Evolutionary conservation across 2,797 vertebrate genomes (phyloP), one percentile per base, ranked within the genome.

Genomic region (Rhynchotus rufescens): DNA sequence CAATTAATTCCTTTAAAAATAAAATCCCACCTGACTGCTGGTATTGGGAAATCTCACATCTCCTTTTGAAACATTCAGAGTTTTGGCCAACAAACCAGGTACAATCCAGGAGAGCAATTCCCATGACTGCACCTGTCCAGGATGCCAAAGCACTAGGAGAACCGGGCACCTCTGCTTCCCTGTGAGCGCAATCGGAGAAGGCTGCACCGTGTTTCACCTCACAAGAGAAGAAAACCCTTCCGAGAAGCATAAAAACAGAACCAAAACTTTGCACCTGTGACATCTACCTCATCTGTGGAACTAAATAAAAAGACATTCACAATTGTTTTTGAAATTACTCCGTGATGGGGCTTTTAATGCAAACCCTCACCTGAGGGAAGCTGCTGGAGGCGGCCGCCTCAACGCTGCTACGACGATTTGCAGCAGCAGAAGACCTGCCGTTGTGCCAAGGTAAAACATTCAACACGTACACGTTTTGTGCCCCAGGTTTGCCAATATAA

Each of bases 401-500:
- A 51, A 4, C 4, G 0, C 0, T 52, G 49, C 56, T 44, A 47
- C 0, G 7, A 56, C 16, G 71, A 22, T 6, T 15, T 28, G 25
- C 64, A 84, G 65, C 86, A 89, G 92, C 77, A 64, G 64, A 90
- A 67, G 60, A 81, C 59, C 67, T 77, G 65, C 45, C 84, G n/a
- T 34, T 68, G 77, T 21, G 60, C 76, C 45, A 78, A 32, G 89
- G 90, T 40, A 80, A 92, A 89, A 86, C 59, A 88, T 61, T 38
- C 87, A 1, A 79, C 52, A 62, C 59, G 78, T 52, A 78, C 74
- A 93, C 85, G 86, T 77, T 94, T 94, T 77, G 84, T 65, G 61
- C 74, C 68, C 86, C 72, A 76, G 60, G 80, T 94, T 92, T 87
- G 72, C 78, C 92, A 92, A 91, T 80, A 52, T 92, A 96, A 92